Conservation (phyloP, 1,140 invertebrate species). For the Leptonema lineaticorne region DNA sequence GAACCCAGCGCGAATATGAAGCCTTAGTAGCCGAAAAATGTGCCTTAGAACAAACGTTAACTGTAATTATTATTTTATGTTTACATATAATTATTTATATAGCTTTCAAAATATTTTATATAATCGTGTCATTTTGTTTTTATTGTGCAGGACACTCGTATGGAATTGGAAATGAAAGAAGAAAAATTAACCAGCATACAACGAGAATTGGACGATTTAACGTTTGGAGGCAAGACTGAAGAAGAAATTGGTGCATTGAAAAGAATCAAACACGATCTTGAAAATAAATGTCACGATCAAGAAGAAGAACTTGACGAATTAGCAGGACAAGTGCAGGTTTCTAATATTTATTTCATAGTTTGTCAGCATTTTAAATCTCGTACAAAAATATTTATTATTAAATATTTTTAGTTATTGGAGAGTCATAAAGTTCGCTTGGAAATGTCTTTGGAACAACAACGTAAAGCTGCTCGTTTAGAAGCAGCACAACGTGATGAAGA, state of each 20-base stretch:
- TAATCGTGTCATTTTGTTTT: background rate
- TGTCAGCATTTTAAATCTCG: background rate
- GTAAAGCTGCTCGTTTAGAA: slow-evolving; percentile 85
- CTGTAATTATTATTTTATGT: slow-evolving; percentile 59
- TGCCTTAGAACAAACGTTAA: slow-evolving; percentile 79
- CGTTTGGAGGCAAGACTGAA: slow-evolving; percentile 78
- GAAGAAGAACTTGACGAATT: slow-evolving; percentile 94
- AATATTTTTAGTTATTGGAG: slow-evolving; percentile 65
- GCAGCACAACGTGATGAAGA: slow-evolving; percentile 89
- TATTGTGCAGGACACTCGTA: slow-evolving; percentile 68
- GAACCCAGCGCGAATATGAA: slow-evolving; percentile 81
- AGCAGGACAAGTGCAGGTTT: slow-evolving; percentile 80
- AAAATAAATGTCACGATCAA: slow-evolving; percentile 84
- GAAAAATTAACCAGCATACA: slow-evolving; percentile 76
- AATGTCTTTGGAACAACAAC: slow-evolving; percentile 88
- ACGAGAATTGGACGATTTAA: slow-evolving; percentile 82
- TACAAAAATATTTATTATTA: background rate
- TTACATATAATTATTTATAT: no score
- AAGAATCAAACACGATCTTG: slow-evolving; percentile 83
- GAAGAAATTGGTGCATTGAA: slow-evolving; percentile 82
- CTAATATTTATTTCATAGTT: background rate
- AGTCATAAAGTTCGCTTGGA: slow-evolving; percentile 87
- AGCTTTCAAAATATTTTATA: no score
- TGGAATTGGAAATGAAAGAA: slow-evolving; percentile 85
- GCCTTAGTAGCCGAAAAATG: slow-evolving; percentile 81